Base-by-base conservation (phyloP, 2,888 invertebrate species). In the Drosophila bunnanda region DNA sequence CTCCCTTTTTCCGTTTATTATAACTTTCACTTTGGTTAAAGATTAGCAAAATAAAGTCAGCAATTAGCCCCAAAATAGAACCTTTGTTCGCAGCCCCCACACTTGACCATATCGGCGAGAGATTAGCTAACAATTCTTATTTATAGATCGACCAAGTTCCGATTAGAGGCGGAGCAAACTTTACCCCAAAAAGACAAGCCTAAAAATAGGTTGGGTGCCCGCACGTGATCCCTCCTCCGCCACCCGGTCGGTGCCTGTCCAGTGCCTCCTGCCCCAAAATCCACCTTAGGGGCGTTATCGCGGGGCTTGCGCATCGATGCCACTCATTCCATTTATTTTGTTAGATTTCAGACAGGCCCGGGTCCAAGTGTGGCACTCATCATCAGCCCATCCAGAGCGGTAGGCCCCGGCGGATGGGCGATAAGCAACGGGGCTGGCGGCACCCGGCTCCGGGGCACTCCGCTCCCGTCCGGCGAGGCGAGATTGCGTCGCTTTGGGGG, bases 401-500 rank as follows among this genome's bases (percentile, higher is more conserved):
- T 65, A 65, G 64, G 64, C 64, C 66, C 64, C 64, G 64, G 28
- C 64, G 50, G 64, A 65, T 41, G 50, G 34, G 64, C 67, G 64
- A 65, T 65, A 65, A 65, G 38, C 10, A 43, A 60, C 62, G 46
- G 38, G 38, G 17, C 32, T 38, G 32, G 25, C 64, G 38, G 64
- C 60, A 34, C 12, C 60, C 61, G 61, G 30, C 17, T 22, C 9
- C 17, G 5, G 64, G 15, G 32, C 64, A 20, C 48, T 64, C 65
- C 64, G 64, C 61, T 60, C 22, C 61, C 39, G 61, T 60, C 59
- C 32, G 10, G 8, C 41, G 10, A 6, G 39, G 15, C 13, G 8
- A 28, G 61, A 61, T 61, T 62, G 22, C 64, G 64, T 41, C 20
- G 69, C 68, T 67, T 67, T 67, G 57, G 60, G 69, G 55, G 66